Conservation (phyloP, 1,140 invertebrate species). For the Zaprionus camerounensis region DNA sequence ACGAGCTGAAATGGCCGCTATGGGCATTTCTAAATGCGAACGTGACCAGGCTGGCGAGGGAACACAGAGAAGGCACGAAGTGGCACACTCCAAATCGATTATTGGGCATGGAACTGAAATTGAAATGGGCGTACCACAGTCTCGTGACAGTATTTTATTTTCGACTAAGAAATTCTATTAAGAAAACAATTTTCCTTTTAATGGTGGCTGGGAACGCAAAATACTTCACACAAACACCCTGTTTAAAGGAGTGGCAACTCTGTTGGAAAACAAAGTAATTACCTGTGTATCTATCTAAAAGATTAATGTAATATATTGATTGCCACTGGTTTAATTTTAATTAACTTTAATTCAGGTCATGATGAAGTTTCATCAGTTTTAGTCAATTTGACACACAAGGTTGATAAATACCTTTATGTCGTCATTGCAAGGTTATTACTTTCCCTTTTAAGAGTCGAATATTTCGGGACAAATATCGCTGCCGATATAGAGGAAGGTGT, state of each 20-base stretch:
- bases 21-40: conserved; percentile 28
- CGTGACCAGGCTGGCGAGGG: conserved; percentile 25
- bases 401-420: too few relatives aligned
- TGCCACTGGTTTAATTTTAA: too few relatives aligned
- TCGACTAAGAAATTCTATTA: conserved; percentile 6
- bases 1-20: conserved; percentile 17
- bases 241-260: background rate
- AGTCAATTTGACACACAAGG: too few relatives aligned
- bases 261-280: background rate
- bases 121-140: conserved; percentile 20
- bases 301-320: too few relatives aligned
- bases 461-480: background rate
- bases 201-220: background rate
- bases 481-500: conserved; percentile 19
- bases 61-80: background rate
- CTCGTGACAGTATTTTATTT: conserved; percentile 27
- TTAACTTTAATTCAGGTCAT: too few relatives aligned
- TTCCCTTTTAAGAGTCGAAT: background rate
- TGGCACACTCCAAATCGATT: conserved; percentile 32
- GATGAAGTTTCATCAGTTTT: too few relatives aligned
- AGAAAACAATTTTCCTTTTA: background rate
- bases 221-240: background rate
- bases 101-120: conserved; percentile 40
- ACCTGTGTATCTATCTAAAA: too few relatives aligned
- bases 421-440: background rate